Evolutionary conservation across 2,113 vertebrate species (phyloP).

Genomic region (Macrotus californicus): DNA sequence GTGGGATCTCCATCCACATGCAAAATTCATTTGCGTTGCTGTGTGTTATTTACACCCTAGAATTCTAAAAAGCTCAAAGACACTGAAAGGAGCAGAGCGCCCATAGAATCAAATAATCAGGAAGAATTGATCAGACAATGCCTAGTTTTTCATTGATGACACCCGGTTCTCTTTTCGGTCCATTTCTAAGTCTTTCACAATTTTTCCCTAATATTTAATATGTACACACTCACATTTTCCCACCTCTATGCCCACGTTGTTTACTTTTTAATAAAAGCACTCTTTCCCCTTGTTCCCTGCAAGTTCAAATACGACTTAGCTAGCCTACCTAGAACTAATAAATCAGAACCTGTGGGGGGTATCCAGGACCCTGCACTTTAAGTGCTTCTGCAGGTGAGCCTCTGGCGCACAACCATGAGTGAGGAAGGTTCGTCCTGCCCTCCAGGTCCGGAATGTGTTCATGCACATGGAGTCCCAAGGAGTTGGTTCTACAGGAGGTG

Average conservation of each 20-base stretch:
- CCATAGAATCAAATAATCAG: neutral
- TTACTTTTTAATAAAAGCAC: neutral
- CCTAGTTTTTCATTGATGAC: neutral
- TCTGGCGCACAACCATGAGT: neutral
- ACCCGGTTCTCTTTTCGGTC: neutral
- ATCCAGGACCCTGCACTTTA: neutral
- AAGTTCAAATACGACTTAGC: neutral
- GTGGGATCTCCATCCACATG: rapidly evolving
- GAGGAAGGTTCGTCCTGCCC: no score
- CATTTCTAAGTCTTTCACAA: neutral
- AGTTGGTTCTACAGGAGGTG: neutral
- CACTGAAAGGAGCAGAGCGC: neutral
- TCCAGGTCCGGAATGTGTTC: neutral
- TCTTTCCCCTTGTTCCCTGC: neutral
- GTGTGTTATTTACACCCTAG: no score
- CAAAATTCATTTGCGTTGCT: neutral
- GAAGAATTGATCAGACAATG: neutral
- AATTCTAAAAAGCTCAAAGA: neutral
- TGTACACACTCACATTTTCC: neutral
- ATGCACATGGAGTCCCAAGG: neutral
- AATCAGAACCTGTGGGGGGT: neutral
- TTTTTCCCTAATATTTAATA: neutral
- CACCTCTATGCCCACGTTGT: neutral
- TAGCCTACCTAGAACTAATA: neutral
- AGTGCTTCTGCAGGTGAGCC: neutral